Evolutionary conservation across 2,113 vertebrate genomes (phyloP).

Genomic region (Campylomormyrus tamandua): DNA sequence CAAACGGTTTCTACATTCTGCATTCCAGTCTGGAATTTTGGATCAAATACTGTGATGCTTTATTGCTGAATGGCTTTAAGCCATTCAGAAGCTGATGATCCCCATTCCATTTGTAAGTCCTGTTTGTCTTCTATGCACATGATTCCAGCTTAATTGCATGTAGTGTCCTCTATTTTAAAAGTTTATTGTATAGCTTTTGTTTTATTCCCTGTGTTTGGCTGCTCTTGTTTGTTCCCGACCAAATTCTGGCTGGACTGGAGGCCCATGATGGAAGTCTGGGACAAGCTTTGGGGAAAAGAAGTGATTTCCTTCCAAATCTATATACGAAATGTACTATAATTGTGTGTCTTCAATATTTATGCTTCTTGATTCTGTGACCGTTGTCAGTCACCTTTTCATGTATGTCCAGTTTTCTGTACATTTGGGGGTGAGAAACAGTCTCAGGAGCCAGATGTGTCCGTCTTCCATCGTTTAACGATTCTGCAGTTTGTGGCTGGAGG

Average conservation of each 20-base stretch:
- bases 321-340: conserved; percentile 1
- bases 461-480: not conserved
- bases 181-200: not conserved
- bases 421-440: not conserved
- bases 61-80: not conserved
- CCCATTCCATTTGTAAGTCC: not conserved
- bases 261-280: not conserved
- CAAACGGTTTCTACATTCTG: conserved; percentile 14
- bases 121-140: conserved; percentile 1
- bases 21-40: conserved; percentile 23
- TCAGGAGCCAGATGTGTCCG: not conserved
- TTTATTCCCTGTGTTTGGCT: conserved; percentile 1
- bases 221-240: not conserved
- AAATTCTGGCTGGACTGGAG: not conserved
- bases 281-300: not conserved
- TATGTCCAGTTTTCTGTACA: not conserved
- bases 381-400: not conserved
- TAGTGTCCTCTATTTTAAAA: conserved; percentile 21
- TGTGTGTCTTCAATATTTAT: not conserved
- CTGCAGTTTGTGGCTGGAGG: not conserved
- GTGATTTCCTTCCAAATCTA: conserved; percentile 3
- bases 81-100: conserved; percentile 4
- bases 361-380: conserved; percentile 14
- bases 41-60: conserved; percentile 12
- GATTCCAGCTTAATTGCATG: conserved; percentile 2